Evolutionary conservation across 2,888 invertebrate species (phyloP).

Genomic region (Patella caerulea): DNA sequence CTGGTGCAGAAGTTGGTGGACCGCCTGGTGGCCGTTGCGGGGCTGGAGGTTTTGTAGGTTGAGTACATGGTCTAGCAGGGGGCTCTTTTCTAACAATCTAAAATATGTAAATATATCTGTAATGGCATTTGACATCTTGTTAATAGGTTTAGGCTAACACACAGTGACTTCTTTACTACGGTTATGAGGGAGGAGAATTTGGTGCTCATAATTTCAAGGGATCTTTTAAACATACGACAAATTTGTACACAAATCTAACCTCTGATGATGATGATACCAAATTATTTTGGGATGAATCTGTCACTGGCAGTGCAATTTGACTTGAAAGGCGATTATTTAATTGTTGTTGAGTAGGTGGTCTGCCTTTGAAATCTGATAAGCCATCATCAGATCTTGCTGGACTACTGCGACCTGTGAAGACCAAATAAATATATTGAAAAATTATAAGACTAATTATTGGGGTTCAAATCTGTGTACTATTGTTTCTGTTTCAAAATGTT

Average conservation of each 20-base stretch:
- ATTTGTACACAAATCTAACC: too few relatives aligned
- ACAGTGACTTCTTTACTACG: not conserved
- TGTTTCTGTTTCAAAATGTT: too few relatives aligned
- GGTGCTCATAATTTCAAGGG: slow-evolving; percentile 28
- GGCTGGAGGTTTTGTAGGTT: slow-evolving; percentile 67
- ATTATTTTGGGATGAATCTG: too few relatives aligned
- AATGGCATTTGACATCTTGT: not conserved
- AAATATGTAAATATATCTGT: not conserved
- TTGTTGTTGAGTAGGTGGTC: slow-evolving; percentile 35
- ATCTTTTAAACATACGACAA: not conserved
- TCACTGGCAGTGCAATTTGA: too few relatives aligned
- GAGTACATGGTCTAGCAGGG: slow-evolving; percentile 61
- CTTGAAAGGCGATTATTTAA: too few relatives aligned
- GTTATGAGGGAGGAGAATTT: slow-evolving; percentile 30
- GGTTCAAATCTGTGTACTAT: too few relatives aligned
- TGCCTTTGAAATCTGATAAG: slow-evolving; percentile 34
- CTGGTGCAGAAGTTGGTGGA: slow-evolving; percentile 38
- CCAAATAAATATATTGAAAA: too few relatives aligned
- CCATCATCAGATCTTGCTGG: slow-evolving; percentile 46
- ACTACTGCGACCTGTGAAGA: slow-evolving; percentile 47
- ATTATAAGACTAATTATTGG: too few relatives aligned
- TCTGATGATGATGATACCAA: too few relatives aligned
- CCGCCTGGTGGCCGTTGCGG: slow-evolving; percentile 59
- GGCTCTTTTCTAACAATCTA: slow-evolving; percentile 47
- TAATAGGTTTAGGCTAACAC: not conserved